phyloP scores from a whole-genome alignment of 2,888 invertebrate species.

The Unio pictorum region DNA sequence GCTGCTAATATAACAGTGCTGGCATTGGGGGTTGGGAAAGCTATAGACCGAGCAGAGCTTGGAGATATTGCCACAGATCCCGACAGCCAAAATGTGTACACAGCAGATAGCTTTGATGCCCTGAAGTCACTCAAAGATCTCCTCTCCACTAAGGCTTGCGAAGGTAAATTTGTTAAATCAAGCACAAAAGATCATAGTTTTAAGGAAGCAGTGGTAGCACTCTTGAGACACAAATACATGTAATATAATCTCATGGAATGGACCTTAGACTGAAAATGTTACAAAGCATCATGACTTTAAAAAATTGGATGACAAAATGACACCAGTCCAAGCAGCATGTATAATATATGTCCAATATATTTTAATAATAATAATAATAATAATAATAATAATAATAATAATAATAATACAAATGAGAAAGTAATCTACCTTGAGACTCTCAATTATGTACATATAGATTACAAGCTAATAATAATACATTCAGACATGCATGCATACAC shows the following conservation, averaged over 20 bases:
- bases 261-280: background rate
- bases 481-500: no score
- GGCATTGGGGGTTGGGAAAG: conserved; percentile 56
- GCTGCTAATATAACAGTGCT: conserved; percentile 48
- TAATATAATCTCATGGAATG: background rate
- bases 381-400: no score
- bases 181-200: background rate
- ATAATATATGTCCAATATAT: no score
- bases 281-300: no score
- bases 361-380: no score
- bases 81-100: conserved; percentile 59
- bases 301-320: no score
- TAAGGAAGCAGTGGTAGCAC: background rate
- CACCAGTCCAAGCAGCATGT: no score
- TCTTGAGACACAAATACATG: background rate
- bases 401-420: no score
- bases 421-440: no score
- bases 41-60: conserved; percentile 42
- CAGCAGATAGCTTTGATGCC: conserved; percentile 56
- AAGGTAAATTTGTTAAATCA: conserved; percentile 33
- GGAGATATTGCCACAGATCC: conserved; percentile 58
- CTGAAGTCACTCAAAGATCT: conserved; percentile 47
- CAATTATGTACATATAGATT: no score
- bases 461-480: no score
- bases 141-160: conserved; percentile 53